Evolutionary conservation across 2,888 invertebrate genomes (phyloP).

Genomic region (Eilema depressum): DNA sequence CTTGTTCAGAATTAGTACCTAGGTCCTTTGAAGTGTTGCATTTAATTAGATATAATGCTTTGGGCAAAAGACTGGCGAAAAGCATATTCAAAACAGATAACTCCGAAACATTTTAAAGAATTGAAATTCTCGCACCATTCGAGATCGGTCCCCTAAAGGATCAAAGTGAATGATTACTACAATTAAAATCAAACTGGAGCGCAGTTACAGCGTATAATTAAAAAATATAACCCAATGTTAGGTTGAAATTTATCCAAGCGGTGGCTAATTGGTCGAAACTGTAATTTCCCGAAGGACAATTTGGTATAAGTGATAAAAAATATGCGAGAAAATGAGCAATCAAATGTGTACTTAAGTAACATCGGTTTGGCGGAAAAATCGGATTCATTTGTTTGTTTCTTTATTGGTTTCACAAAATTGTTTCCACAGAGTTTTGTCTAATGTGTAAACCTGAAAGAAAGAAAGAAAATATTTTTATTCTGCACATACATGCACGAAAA

Average conservation of each 20-base stretch:
- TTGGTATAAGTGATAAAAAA: constrained; percentile 43
- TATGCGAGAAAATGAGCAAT: not conserved
- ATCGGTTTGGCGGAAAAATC: too few relatives aligned
- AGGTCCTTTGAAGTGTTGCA: too few relatives aligned
- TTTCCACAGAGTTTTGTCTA: too few relatives aligned
- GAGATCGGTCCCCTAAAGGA: constrained; percentile 44
- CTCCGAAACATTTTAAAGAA: constrained; percentile 1
- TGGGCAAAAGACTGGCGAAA: not conserved
- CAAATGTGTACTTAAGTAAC: not conserved
- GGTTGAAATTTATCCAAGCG: constrained; percentile 74
- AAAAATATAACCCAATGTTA: constrained; percentile 75
- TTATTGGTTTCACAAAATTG: not conserved
- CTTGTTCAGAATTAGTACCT: too few relatives aligned
- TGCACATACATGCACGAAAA: too few relatives aligned
- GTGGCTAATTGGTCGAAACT: constrained; percentile 79
- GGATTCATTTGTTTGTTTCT: too few relatives aligned
- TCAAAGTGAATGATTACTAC: constrained; percentile 57
- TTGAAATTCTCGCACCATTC: constrained; percentile 14
- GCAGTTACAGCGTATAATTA: constrained; percentile 68
- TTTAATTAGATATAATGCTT: too few relatives aligned
- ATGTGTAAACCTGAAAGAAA: not conserved
- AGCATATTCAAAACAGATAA: not conserved
- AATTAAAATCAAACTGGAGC: constrained; percentile 68
- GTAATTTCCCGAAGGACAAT: constrained; percentile 80
- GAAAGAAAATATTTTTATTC: too few relatives aligned